Conservation (phyloP, 2,113 vertebrate species). For the Phoenicopterus ruber region DNA sequence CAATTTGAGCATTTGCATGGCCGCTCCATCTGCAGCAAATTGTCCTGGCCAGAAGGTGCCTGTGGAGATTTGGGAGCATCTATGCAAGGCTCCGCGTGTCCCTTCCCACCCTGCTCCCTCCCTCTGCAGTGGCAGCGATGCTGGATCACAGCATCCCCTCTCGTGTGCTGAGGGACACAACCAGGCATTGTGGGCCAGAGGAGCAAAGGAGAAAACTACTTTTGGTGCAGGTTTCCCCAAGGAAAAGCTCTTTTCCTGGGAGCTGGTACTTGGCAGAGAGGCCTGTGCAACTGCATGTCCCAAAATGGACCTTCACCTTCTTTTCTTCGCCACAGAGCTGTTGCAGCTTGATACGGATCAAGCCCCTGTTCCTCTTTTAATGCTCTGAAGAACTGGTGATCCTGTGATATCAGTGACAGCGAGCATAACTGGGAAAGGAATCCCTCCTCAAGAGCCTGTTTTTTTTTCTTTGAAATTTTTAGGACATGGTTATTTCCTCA, state of each 20-base stretch:
- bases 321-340: not conserved
- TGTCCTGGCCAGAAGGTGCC: not conserved
- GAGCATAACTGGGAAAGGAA: not conserved
- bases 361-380: not conserved
- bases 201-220: not conserved
- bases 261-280: not conserved
- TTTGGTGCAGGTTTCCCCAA: not conserved
- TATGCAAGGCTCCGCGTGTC: fast-evolving
- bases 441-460: not conserved
- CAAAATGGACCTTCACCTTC: not conserved
- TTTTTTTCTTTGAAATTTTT: not conserved
- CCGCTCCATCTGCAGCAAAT: not conserved
- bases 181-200: not conserved
- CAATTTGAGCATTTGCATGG: fast-evolving
- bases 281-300: not conserved
- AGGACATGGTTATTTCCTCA: not conserved
- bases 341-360: not conserved
- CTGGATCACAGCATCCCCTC: not conserved
- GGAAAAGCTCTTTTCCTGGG: not conserved
- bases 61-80: not conserved
- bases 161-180: not conserved
- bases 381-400: not conserved
- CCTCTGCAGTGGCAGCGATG: not conserved
- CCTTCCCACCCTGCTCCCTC: not conserved
- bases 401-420: not conserved